phyloP scores from a whole-genome alignment of 2,113 vertebrate genomes.

The Zosterops hypoxanthus region DNA sequence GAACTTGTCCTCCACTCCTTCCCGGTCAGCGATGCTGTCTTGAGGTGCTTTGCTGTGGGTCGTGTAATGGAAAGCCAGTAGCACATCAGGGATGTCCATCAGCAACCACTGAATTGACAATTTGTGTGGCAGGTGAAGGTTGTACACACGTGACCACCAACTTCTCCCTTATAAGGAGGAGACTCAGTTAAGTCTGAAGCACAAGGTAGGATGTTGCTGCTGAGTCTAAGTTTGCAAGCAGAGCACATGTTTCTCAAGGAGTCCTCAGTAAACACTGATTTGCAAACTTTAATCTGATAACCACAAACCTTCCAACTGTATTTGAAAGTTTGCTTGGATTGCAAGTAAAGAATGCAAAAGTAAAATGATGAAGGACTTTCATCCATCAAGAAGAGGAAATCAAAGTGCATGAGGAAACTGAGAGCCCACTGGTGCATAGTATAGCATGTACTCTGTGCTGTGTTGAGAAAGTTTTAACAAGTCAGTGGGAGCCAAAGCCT shows the following conservation, averaged over 20 bases:
- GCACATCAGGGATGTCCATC: neutral
- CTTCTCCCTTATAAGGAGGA: neutral
- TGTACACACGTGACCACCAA: neutral
- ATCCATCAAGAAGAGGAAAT: neutral
- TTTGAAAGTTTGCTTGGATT: neutral
- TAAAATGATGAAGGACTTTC: neutral
- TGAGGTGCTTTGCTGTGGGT: neutral
- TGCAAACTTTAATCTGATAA: neutral
- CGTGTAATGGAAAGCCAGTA: neutral
- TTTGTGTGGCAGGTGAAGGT: neutral
- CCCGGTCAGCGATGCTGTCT: neutral
- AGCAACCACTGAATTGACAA: neutral
- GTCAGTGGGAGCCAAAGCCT: neutral
- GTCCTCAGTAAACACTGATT: neutral
- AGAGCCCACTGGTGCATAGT: neutral
- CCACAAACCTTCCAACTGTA: neutral
- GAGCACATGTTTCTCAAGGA: neutral
- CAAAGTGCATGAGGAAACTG: neutral
- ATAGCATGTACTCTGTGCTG: neutral
- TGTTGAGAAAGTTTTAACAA: neutral
- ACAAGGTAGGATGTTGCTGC: too few species aligned
- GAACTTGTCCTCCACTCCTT: neutral
- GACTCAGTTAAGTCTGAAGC: neutral
- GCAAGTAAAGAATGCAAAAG: neutral
- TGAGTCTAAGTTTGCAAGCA: neutral